Conservation (phyloP, 2,113 vertebrate species). For the mouse (Mus musculus) region DNA sequence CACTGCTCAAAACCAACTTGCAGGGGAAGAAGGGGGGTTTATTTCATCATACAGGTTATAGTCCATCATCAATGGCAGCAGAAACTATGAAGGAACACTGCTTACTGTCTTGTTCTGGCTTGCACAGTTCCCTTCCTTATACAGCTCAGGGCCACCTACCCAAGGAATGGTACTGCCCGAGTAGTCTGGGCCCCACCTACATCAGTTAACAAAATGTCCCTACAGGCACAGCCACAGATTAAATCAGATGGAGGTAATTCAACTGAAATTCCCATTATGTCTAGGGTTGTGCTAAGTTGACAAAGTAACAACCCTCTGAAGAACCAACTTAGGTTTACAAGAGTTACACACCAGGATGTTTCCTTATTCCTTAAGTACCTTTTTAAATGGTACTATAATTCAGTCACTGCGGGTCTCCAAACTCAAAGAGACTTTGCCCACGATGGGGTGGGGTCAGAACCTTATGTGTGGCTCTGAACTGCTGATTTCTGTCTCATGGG, state of each 20-base stretch:
- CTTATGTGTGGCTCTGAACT: background rate
- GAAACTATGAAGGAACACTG: background rate
- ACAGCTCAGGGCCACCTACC: background rate
- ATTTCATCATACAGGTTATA: background rate
- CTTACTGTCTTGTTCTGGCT: background rate
- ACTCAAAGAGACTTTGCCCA: background rate
- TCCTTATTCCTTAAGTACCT: background rate
- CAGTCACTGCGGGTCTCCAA: background rate
- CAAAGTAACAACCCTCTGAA: background rate
- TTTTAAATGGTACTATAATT: background rate
- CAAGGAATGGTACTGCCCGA: no score
- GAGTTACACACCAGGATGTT: background rate
- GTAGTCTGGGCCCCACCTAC: background rate
- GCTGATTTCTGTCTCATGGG: background rate
- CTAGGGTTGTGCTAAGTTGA: no score
- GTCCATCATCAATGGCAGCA: background rate
- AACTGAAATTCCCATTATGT: background rate
- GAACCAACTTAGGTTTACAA: background rate
- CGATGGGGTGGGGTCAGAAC: background rate
- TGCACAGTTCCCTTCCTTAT: background rate
- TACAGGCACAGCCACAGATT: no score
- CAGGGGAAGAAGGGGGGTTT: background rate
- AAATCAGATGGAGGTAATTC: background rate
- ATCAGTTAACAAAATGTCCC: background rate
- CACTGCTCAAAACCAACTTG: background rate